Base-by-base conservation (phyloP, 2,888 invertebrate species). In the Latheticus oryzae region DNA sequence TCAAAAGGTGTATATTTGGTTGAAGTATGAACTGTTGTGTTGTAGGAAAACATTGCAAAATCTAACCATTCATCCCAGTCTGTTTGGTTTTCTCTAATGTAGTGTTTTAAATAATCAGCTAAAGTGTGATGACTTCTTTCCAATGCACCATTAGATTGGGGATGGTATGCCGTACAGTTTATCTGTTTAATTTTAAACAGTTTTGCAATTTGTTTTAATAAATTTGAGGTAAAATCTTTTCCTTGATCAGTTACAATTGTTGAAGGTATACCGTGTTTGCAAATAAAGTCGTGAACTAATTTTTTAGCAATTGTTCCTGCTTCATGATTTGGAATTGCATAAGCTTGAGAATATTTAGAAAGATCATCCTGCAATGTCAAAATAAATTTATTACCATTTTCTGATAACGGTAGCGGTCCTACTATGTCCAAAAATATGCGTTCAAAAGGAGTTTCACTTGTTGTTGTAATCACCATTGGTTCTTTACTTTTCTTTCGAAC, bases 61-160 rank as follows among this genome's bases (percentile, higher is more conserved):
- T 61, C 52, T n/a, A 74, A 16, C 62, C 63, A 68, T 26, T 64
- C 38, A 45, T 73, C 70, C 73, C 75, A 76, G 54, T 73, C 64
- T 2, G 48, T 48, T 50, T 61, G 58, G 9, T 68, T 56, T 21
- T 54, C n/a, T 5, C 66, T 65, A 1, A 72, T 66, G 48, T 61
- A 71, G 40, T 65, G 62, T 45, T 65, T 59, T 1, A 75, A 24
- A 45, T 57, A 57, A 1, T 37, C 24, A 11, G 56, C 51, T 16
- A 57, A 50, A 45, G 16, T 9, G 24, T 60, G 52, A 16, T 60
- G 58, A 1, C 48, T 47, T 19, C 58, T 58, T 43, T 59, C 51
- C 32, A 59, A 43, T 4, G 56, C 21, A 1, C 51, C 59, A 13
- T 56, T 19, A 2, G 43, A 51, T 51, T 59, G 15, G 16, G 56